These are phyloP conservation scores for Agriopis aurantiaria DNA, from an alignment of 2,888 invertebrate genomes.

Conservation along the genomic window DNA sequence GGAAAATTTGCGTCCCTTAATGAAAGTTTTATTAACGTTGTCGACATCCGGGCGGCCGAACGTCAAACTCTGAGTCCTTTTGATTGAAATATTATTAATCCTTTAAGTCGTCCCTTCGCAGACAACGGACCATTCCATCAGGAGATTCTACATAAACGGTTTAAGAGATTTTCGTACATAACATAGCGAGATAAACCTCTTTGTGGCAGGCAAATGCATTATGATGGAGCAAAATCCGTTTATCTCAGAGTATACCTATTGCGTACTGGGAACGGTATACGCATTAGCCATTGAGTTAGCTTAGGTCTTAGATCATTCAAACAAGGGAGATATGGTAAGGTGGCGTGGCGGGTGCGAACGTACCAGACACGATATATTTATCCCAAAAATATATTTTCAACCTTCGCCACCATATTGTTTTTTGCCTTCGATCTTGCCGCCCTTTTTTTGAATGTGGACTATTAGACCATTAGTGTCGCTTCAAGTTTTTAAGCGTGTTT, in stretches of 20 bases:
- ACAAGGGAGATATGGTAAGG: too few species aligned
- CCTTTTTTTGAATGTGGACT: too few species aligned
- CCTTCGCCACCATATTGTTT: too few species aligned
- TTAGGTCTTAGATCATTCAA: background rate
- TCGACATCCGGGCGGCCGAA: slow-evolving; percentile 23
- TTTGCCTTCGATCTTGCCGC: too few species aligned
- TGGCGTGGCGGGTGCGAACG: too few species aligned
- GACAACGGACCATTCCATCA: slow-evolving; percentile 36
- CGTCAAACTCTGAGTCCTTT: slow-evolving; percentile 35
- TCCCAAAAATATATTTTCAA: too few species aligned
- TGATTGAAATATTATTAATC: slow-evolving; percentile 46
- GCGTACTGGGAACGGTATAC: background rate
- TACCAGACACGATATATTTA: too few species aligned
- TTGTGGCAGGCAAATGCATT: slow-evolving; percentile 41
- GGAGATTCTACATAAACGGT: slow-evolving; percentile 26
- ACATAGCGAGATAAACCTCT: slow-evolving; percentile 41
- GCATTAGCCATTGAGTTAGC: slow-evolving; percentile 10
- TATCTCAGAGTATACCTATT: slow-evolving; percentile 21
- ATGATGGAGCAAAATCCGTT: slow-evolving; percentile 41
- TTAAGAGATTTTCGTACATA: slow-evolving; percentile 36
- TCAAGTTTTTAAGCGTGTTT: too few species aligned
- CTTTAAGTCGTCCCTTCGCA: slow-evolving; percentile 32
- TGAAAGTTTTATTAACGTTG: slow-evolving; percentile 42
- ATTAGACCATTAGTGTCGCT: too few species aligned
- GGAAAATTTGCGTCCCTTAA: slow-evolving; percentile 36